A percentile compares a stretch with the other conserved stretches of the same genome.
These are phyloP conservation scores for Apolygus lucorum DNA, from an alignment of 1,140 invertebrate genomes.

Conservation along the genomic window DNA sequence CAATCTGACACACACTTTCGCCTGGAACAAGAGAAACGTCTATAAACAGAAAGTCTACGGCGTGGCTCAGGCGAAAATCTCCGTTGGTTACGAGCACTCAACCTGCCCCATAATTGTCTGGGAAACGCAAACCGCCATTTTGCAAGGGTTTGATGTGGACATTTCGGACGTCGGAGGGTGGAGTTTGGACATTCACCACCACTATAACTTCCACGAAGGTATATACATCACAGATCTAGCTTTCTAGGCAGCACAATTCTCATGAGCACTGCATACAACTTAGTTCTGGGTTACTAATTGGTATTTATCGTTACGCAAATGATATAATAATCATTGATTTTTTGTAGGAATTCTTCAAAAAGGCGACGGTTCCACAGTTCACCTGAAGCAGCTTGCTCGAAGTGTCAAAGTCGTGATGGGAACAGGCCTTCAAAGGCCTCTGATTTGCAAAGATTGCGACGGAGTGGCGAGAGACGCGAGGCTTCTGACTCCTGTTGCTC, in stretches of 20 bases:
- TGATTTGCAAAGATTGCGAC: constrained; percentile 72
- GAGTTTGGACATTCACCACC: constrained; percentile 96
- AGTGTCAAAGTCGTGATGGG: constrained; percentile 89
- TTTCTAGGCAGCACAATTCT: too few relatives aligned
- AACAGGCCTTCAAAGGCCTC: constrained; percentile 72
- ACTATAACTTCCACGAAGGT: constrained; percentile 96
- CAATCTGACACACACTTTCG: constrained; percentile 86
- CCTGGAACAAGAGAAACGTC: constrained; percentile 95
- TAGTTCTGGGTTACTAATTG: too few relatives aligned
- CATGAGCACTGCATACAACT: too few relatives aligned
- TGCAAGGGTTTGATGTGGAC: constrained; percentile 95
- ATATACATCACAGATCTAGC: too few relatives aligned
- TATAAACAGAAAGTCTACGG: constrained; percentile 94
- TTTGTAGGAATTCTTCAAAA: constrained; percentile 80
- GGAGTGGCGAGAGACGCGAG: constrained; percentile 76
- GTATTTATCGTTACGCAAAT: too few relatives aligned
- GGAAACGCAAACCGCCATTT: constrained; percentile 84
- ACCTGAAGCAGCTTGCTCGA: constrained; percentile 84
- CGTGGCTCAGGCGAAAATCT: constrained; percentile 72
- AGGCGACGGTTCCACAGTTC: constrained; percentile 87
- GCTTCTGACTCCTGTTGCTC: constrained; percentile 81
- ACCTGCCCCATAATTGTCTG: constrained; percentile 79
- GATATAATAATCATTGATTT: too few relatives aligned
- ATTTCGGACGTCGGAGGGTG: constrained; percentile 95
- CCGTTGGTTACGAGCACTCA: constrained; percentile 90